Evolutionary conservation across 2,888 invertebrate species (phyloP).

Genomic region (Papilio gigon): DNA sequence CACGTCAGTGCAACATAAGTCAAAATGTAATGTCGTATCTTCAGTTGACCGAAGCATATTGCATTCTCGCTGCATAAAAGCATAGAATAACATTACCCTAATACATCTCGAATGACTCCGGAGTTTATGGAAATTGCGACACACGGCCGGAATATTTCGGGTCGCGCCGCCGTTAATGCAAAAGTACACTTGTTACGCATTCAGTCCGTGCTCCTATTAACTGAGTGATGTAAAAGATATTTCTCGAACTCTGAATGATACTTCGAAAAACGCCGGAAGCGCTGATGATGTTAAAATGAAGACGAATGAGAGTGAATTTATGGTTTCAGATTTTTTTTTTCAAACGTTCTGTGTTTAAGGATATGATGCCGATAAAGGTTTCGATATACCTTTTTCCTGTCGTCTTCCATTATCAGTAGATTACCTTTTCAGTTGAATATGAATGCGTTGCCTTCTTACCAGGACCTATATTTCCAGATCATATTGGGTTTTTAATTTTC

Average conservation of each 20-base stretch:
- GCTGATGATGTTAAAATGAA: conserved; percentile 36
- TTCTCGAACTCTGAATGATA: conserved; percentile 48
- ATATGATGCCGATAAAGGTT: too few relatives aligned
- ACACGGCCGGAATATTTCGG: conserved; percentile 73
- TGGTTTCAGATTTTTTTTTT: conserved; percentile 6
- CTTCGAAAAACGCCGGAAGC: conserved; percentile 37
- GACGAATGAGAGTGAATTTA: conserved; percentile 20
- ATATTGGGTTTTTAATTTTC: too few relatives aligned
- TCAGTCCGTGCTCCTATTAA: conserved; percentile 65
- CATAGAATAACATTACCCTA: conserved; percentile 73
- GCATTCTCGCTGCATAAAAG: conserved; percentile 67
- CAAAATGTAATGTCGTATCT: conserved; percentile 46
- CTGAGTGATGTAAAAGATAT: conserved; percentile 52
- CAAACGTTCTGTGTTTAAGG: too few relatives aligned
- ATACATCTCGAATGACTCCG: conserved; percentile 72
- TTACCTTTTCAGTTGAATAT: too few relatives aligned
- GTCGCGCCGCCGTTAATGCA: conserved; percentile 55
- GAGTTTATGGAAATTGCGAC: conserved; percentile 77
- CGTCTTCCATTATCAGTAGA: too few relatives aligned
- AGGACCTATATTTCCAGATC: too few relatives aligned
- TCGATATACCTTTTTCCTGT: too few relatives aligned
- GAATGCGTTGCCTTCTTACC: too few relatives aligned
- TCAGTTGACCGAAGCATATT: conserved; percentile 44
- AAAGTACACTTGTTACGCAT: conserved; percentile 64
- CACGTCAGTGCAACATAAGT: conserved; percentile 4